phyloP scores from a whole-genome alignment of 2,113 vertebrate genomes.

The Pipra filicauda region DNA sequence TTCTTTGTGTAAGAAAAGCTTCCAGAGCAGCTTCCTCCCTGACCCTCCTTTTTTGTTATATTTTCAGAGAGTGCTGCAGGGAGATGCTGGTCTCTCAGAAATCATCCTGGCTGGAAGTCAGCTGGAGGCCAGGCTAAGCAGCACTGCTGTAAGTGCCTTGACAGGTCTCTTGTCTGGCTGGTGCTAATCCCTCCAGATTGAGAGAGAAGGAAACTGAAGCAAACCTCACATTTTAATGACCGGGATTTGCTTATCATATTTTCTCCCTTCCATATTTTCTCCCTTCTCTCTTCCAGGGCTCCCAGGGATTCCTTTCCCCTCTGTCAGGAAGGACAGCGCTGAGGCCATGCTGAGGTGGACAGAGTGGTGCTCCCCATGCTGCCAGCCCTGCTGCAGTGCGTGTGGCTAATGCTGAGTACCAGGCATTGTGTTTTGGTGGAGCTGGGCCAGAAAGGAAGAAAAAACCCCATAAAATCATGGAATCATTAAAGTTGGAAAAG shows the following conservation, averaged over 20 bases:
- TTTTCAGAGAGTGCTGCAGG: neutral
- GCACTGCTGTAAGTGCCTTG: neutral
- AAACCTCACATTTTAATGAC: neutral
- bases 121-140: neutral
- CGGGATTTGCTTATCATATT: neutral
- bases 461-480: neutral
- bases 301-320: neutral
- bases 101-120: neutral
- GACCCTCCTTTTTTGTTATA: neutral
- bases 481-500: neutral
- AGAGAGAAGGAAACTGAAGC: neutral
- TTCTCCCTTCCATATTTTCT: neutral
- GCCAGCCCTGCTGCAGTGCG: neutral
- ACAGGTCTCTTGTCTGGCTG: neutral
- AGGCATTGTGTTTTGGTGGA: neutral
- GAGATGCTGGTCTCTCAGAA: neutral
- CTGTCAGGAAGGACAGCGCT: accelerated
- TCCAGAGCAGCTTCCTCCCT: neutral
- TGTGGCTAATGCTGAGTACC: neutral
- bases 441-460: neutral
- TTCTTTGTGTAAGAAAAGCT: neutral
- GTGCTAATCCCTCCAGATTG: neutral
- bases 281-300: neutral
- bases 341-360: neutral
- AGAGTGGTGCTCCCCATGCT: neutral